Conservation (phyloP, 1,140 invertebrate species). For the Pteromalus puparum region DNA sequence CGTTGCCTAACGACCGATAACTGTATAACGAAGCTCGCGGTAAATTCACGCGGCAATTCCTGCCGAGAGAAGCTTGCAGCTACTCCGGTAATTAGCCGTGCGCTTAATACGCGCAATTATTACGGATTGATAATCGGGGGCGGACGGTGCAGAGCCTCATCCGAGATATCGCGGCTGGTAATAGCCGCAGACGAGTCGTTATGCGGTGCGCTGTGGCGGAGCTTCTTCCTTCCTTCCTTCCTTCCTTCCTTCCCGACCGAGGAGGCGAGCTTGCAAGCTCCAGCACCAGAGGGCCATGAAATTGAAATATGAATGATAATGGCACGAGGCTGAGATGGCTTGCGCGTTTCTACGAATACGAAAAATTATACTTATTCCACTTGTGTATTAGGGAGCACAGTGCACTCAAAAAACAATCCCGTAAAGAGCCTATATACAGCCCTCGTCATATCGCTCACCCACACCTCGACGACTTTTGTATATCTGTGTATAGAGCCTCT, state of each 20-base stretch:
- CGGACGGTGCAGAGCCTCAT: neutral
- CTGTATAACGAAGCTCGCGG: neutral
- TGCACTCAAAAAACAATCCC: no score
- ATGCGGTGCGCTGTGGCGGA: neutral
- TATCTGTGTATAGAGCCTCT: no score
- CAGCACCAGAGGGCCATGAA: slow-evolving; percentile 56
- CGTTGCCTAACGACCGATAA: slow-evolving; percentile 16
- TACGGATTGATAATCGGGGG: slow-evolving; percentile 70
- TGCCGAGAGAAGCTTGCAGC: slow-evolving; percentile 28
- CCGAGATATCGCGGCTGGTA: slow-evolving; percentile 64
- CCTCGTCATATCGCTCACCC: no score
- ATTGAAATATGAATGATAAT: slow-evolving; percentile 71
- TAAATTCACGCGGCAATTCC: slow-evolving; percentile 54
- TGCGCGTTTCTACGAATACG: no score
- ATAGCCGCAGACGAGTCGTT: slow-evolving; percentile 56
- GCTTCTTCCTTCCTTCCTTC: slow-evolving; percentile 30
- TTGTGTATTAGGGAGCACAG: no score
- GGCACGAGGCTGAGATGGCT: slow-evolving; percentile 11
- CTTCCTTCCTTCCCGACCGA: slow-evolving; percentile 44
- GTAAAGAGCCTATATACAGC: no score
- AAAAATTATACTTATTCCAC: no score
- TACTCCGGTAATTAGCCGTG: slow-evolving; percentile 64
- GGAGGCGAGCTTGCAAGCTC: neutral
- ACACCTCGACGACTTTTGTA: no score
- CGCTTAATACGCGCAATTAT: slow-evolving; percentile 71